Conservation (phyloP, 2,113 vertebrate species). For the Garra rufa region DNA sequence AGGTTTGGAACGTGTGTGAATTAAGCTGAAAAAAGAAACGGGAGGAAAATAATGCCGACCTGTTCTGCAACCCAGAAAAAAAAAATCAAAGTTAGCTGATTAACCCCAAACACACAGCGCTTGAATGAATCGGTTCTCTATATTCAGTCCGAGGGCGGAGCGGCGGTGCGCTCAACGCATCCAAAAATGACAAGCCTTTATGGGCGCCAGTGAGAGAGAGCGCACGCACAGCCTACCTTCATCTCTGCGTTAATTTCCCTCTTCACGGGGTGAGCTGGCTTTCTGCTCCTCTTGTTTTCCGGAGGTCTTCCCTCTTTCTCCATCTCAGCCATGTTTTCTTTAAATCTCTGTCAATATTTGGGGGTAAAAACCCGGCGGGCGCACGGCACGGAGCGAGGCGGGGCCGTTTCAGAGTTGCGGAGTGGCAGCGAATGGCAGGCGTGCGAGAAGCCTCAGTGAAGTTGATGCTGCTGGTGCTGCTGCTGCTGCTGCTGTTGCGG, state of each 20-base stretch:
- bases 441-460: constrained; percentile 71
- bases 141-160: constrained; percentile 75
- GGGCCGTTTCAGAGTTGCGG: constrained; percentile 79
- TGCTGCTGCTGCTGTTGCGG: constrained; percentile 75
- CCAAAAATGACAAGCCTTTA: constrained; percentile 73
- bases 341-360: constrained; percentile 78
- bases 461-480: constrained; percentile 74
- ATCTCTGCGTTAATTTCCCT: constrained; percentile 98
- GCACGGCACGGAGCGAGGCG: constrained; percentile 53
- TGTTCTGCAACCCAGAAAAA: constrained; percentile 48
- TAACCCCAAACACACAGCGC: constrained; percentile 67
- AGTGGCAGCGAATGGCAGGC: constrained; percentile 75
- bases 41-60: constrained; percentile 59
- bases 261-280: constrained; percentile 96
- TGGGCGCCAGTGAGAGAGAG: constrained; percentile 68
- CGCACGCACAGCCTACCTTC: constrained; percentile 85
- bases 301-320: constrained; percentile 99
- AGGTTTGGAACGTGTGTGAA: constrained; percentile 28
- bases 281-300: constrained; percentile 98
- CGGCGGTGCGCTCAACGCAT: constrained; percentile 74
- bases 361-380: constrained; percentile 37
- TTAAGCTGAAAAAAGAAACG: constrained; percentile 39
- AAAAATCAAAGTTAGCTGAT: constrained; percentile 72
- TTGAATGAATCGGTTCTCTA: constrained; percentile 72
- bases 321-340: constrained; percentile 97